Evolutionary conservation across 2,888 invertebrate genomes (phyloP).

Genomic region (Anagyrus pseudococci): DNA sequence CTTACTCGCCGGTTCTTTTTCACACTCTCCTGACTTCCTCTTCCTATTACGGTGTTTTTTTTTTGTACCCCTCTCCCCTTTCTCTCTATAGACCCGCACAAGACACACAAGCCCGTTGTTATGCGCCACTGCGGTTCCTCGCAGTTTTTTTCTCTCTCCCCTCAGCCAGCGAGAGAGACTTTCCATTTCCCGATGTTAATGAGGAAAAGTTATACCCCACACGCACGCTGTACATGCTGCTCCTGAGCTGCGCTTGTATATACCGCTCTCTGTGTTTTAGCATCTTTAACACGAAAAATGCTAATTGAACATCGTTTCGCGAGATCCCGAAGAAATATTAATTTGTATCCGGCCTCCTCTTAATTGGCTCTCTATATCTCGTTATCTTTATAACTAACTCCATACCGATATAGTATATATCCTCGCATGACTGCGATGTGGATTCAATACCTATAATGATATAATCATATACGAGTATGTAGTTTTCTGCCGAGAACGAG

Average conservation of each 20-base stretch:
- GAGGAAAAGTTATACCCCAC: slow-evolving; percentile 15
- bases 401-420: no score
- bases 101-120: not conserved
- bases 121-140: not conserved
- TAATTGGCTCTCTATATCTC: no score
- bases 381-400: no score
- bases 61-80: not conserved
- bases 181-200: slow-evolving; percentile 31
- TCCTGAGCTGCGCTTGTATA: not conserved
- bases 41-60: slow-evolving; percentile 19
- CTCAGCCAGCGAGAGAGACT: no score
- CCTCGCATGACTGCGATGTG: no score
- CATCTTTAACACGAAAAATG: not conserved
- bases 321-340: no score
- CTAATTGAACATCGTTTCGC: not conserved
- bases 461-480: no score
- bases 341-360: no score
- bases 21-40: slow-evolving; percentile 26
- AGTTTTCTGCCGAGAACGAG: no score
- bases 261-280: no score
- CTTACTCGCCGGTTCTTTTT: slow-evolving; percentile 16
- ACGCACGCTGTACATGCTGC: not conserved
- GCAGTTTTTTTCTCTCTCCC: slow-evolving; percentile 10
- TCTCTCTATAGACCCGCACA: not conserved
- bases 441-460: no score